phyloP scores from a whole-genome alignment of 2,888 invertebrate genomes.

The Drosophila anomalipes region DNA sequence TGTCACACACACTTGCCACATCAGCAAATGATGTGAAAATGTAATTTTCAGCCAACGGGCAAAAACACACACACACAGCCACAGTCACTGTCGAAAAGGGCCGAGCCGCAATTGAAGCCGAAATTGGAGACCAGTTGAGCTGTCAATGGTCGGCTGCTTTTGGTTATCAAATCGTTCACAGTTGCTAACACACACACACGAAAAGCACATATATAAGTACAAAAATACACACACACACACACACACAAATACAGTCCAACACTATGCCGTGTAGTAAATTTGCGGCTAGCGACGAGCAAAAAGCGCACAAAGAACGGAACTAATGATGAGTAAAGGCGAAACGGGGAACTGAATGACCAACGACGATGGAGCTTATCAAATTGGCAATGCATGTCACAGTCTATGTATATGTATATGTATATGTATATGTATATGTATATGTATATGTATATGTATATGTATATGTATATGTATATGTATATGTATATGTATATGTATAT shows the following conservation, averaged over 20 bases:
- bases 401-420: conserved; percentile 13
- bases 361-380: conserved; percentile 68
- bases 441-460: too few relatives aligned
- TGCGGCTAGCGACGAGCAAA: conserved; percentile 63
- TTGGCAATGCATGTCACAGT: conserved; percentile 59
- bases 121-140: conserved; percentile 63
- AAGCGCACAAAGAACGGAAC: conserved; percentile 73
- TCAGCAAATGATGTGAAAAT: conserved; percentile 82
- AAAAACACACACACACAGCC: background rate
- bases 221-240: conserved; percentile 12
- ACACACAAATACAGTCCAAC: conserved; percentile 21
- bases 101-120: conserved; percentile 48
- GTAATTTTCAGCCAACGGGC: conserved; percentile 71
- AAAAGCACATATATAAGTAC: background rate
- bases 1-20: conserved; percentile 75
- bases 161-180: conserved; percentile 51
- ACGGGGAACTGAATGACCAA: background rate
- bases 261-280: conserved; percentile 63
- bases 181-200: conserved; percentile 21
- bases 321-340: conserved; percentile 71
- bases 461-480: too few relatives aligned
- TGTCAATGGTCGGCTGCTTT: conserved; percentile 55
- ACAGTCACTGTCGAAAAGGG: conserved; percentile 13
- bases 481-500: too few relatives aligned
- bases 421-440: too few relatives aligned